Evolutionary conservation across 2,113 vertebrate species (phyloP).

Genomic region (Glaucomys volans): DNA sequence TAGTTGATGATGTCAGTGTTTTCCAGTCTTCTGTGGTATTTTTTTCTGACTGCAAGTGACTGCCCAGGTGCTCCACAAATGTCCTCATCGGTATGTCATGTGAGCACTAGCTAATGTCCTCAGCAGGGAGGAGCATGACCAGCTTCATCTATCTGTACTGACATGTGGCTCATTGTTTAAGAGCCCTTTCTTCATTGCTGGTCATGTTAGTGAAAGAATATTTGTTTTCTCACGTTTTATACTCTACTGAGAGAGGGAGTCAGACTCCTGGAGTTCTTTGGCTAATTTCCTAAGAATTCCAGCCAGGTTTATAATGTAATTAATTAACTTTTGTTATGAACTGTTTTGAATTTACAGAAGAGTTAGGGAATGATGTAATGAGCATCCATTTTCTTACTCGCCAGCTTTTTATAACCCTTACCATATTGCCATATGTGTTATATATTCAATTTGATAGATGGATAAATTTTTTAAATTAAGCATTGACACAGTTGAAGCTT

Average conservation of each 20-base stretch:
- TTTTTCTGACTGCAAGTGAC: constrained; percentile 1
- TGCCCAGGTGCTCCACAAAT: background rate
- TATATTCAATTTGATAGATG: background rate
- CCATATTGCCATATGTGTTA: background rate
- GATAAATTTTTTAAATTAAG: background rate
- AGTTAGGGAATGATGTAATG: constrained; percentile 12
- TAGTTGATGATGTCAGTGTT: background rate
- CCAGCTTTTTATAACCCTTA: background rate
- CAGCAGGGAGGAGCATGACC: background rate
- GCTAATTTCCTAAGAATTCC: constrained; percentile 11
- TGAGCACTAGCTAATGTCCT: background rate
- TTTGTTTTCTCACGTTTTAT: background rate
- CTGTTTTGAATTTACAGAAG: constrained; percentile 22
- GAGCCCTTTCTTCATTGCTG: constrained; percentile 28
- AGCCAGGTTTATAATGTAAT: background rate
- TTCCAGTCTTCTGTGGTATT: background rate
- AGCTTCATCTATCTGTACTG: background rate
- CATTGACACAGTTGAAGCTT: background rate
- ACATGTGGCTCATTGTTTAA: background rate
- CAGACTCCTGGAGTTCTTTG: background rate
- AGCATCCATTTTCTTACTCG: constrained; percentile 4
- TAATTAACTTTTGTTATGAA: background rate
- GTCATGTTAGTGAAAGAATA: background rate
- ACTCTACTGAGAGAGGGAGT: background rate
- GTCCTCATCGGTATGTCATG: background rate